Evolutionary conservation across 2,797 vertebrate species (phyloP).

Genomic region (Lithobates sylvaticus): DNA sequence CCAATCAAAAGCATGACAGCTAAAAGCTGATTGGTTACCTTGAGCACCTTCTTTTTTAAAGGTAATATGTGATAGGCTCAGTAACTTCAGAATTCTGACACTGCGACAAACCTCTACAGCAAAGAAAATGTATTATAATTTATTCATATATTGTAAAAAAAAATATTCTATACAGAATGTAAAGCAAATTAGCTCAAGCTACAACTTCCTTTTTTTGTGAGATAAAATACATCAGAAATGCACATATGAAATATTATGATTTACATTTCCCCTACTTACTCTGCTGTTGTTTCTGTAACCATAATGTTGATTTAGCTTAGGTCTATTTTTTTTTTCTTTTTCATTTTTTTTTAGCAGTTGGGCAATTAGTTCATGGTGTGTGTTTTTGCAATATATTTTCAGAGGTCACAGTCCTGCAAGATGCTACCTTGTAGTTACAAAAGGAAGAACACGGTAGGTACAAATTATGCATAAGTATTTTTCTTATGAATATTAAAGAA

Average conservation of each 20-base stretch:
- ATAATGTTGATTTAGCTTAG: neutral
- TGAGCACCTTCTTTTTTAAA: no score
- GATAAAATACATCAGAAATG: constrained; percentile 17
- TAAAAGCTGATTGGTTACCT: no score
- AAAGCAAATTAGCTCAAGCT: constrained; percentile 24
- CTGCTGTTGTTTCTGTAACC: neutral
- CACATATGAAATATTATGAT: constrained; percentile 34
- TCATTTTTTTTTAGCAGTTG: neutral
- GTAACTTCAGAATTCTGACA: no score
- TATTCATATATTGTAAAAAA: constrained; percentile 43
- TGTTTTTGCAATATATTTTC: no score
- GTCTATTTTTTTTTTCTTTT: neutral
- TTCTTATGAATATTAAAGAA: no score
- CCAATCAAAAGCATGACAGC: no score
- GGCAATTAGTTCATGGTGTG: neutral
- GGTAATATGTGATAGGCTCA: no score
- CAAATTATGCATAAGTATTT: no score
- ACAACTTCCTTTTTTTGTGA: neutral
- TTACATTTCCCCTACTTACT: constrained; percentile 11
- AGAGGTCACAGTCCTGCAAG: no score
- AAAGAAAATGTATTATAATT: constrained; percentile 35
- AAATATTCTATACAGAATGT: constrained; percentile 27
- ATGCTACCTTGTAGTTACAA: no score
- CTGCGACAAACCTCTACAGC: neutral
- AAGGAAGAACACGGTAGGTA: no score